phyloP scores from a whole-genome alignment of 1,140 invertebrate genomes.

The Drosophila pruinosa region DNA sequence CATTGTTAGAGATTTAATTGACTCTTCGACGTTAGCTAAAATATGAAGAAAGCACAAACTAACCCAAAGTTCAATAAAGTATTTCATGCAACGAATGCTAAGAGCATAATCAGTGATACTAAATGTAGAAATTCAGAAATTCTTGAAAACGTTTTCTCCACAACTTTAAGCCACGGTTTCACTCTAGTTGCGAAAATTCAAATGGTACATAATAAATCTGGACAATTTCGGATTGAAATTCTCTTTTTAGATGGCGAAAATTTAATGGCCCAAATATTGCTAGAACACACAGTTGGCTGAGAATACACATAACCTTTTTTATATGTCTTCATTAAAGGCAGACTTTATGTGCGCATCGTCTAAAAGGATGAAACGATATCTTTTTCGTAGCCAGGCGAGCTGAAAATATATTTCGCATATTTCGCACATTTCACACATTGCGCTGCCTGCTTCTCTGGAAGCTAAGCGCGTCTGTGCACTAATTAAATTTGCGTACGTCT shows the following conservation, averaged over 20 bases:
- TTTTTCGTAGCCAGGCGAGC: slow-evolving; percentile 24
- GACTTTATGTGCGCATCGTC: slow-evolving; percentile 49
- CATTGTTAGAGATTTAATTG: slow-evolving; percentile 31
- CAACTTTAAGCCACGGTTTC: not conserved
- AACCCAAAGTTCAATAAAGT: not conserved
- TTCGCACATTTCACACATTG: slow-evolving; percentile 14
- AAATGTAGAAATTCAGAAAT: not conserved
- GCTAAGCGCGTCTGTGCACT: slow-evolving; percentile 30
- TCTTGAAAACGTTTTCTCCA: not conserved
- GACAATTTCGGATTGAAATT: not conserved
- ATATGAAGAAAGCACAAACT: not conserved
- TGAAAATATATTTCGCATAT: slow-evolving; percentile 21
- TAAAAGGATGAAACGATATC: not conserved
- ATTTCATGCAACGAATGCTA: not conserved
- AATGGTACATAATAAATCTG: not conserved
- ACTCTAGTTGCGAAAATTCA: not conserved
- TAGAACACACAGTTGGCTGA: not conserved
- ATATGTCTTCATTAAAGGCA: slow-evolving; percentile 18
- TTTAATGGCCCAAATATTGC: not conserved
- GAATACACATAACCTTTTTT: slow-evolving; percentile 30
- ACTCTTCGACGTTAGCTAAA: slow-evolving; percentile 8
- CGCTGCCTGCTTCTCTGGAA: slow-evolving; percentile 30
- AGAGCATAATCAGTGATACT: not conserved
- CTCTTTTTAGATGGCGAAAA: not conserved
- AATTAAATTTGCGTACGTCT: slow-evolving; percentile 49